Evolutionary conservation across 1,140 invertebrate species (phyloP).

Genomic region (Alviniconcha marisindica): DNA sequence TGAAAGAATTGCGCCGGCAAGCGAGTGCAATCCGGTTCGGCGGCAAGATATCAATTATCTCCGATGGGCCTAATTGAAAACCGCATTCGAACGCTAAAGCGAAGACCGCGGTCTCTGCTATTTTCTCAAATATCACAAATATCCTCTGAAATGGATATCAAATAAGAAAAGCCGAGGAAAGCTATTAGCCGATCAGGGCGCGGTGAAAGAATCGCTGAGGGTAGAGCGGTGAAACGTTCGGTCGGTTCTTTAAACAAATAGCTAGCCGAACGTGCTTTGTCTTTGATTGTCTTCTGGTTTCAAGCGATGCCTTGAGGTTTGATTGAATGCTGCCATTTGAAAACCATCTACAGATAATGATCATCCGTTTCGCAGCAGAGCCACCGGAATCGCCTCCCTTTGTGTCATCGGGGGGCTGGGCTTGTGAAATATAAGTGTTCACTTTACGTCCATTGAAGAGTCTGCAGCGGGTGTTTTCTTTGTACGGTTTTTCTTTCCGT

Average conservation of each 20-base stretch:
- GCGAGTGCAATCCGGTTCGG: conserved; percentile 17
- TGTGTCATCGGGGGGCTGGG: not conserved
- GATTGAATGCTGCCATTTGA: not conserved
- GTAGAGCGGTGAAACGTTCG: too few relatives aligned
- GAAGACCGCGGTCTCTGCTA: not conserved
- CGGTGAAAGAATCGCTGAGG: not conserved
- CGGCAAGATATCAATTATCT: conserved; percentile 23
- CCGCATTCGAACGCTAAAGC: conserved; percentile 25
- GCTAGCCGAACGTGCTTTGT: not conserved
- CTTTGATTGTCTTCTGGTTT: conserved; percentile 20
- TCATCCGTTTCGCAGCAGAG: conserved; percentile 3
- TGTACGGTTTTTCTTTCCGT: not conserved
- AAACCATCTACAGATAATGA: conserved; percentile 13
- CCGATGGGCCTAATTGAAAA: conserved; percentile 29
- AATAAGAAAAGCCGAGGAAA: conserved; percentile 1
- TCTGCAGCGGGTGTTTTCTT: not conserved
- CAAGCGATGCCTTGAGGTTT: not conserved
- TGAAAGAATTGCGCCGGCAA: not conserved
- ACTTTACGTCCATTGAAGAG: not conserved
- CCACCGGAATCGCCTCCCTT: conserved; percentile 19
- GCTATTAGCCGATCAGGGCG: conserved; percentile 6
- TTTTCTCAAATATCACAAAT: conserved; percentile 37
- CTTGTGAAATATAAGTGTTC: conserved; percentile 29
- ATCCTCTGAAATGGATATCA: conserved; percentile 34
- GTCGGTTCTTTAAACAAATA: too few relatives aligned